Evolutionary conservation across 2,113 vertebrate genomes (phyloP), one percentile per base, ranked within the genome.

Genomic region (Tenebrosternarchus preto): DNA sequence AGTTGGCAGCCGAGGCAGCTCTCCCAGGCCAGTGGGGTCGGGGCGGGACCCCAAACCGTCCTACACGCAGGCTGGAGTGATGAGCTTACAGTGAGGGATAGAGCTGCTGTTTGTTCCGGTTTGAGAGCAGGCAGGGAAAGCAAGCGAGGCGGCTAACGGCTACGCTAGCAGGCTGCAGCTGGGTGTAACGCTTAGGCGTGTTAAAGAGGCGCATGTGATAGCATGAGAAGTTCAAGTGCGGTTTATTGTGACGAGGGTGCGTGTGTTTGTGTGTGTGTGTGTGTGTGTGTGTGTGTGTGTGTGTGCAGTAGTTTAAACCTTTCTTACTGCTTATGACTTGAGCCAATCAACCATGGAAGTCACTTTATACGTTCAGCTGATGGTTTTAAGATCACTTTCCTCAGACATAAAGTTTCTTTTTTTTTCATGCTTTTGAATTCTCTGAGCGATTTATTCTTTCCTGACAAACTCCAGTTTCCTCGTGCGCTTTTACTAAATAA

Each of bases 21-120:
- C n/a, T n/a, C n/a, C n/a, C n/a, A n/a, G n/a, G n/a, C n/a, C n/a
- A n/a, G n/a, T n/a, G n/a, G n/a, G n/a, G 60, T 53, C 67, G 53
- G 5, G 85, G 87, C 89, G 90, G 92, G 91, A 92, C 90, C 91
- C 91, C 89, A 93, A 93, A 92, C 91, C 93, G 91, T 90, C 90
- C 71, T 85, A 76, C 43, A 86, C 84, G 88, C 88, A 89, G 88
- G 87, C 86, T 90, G 89, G 87, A 83, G 89, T 92, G 89, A 89
- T 92, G 91, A 93, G 88, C 83, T 91, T 92, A 92, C 91, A 92
- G 83, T 92, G 91, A 93, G 91, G 92, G 90, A 93, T 93, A 90
- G 89, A 86, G n/a, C n/a, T n/a, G n/a, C n/a, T n/a, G n/a, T n/a
- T n/a, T n/a, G n/a, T n/a, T n/a, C n/a, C n/a, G n/a, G n/a, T n/a